Percentiles rank a stretch among this genome's conserved stretches.
phyloP scores from a whole-genome alignment of 2,113 vertebrate species.

The zebrafish (Danio rerio) region DNA sequence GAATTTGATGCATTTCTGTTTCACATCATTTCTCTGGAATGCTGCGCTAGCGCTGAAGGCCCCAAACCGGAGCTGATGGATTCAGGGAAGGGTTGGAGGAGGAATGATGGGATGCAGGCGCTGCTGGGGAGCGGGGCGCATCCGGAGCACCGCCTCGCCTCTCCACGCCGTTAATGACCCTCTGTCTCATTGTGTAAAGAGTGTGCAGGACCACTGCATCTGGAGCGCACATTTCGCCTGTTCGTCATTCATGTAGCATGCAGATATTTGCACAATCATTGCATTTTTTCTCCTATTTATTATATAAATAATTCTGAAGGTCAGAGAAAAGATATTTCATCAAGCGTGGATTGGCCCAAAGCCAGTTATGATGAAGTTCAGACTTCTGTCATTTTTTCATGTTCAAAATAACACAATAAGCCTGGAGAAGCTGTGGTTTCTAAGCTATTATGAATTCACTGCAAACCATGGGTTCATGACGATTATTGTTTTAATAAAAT shows the following conservation, averaged over 20 bases:
- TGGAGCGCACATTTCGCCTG: conserved; percentile 58
- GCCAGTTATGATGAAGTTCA: too few species aligned
- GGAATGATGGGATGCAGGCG: conserved; percentile 78
- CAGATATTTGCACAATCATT: conserved; percentile 54
- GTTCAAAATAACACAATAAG: too few species aligned
- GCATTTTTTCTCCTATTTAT: conserved; percentile 43
- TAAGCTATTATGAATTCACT: too few species aligned
- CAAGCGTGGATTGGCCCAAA: too few species aligned
- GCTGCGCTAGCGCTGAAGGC: conserved; percentile 72
- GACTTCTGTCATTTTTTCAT: too few species aligned
- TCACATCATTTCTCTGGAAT: conserved; percentile 76
- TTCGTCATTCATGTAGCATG: conserved; percentile 50
- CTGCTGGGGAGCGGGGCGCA: conserved; percentile 59
- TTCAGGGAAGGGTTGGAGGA: conserved; percentile 72
- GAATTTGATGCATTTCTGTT: conserved; percentile 79
- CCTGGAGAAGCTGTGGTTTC: too few species aligned
- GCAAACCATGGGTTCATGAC: too few species aligned
- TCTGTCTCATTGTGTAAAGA: conserved; percentile 56
- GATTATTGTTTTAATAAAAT: too few species aligned
- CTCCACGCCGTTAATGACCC: conserved; percentile 40
- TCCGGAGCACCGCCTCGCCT: conserved; percentile 30
- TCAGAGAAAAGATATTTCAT: conserved; percentile 53
- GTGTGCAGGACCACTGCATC: conserved; percentile 49
- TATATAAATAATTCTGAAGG: conserved; percentile 54
- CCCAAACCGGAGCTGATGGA: conserved; percentile 72